A percentile compares a stretch with the other conserved stretches of the same genome.
These are phyloP conservation scores for Chloroceryle inda DNA, from an alignment of 2,797 vertebrate genomes.

Conservation along the genomic window DNA sequence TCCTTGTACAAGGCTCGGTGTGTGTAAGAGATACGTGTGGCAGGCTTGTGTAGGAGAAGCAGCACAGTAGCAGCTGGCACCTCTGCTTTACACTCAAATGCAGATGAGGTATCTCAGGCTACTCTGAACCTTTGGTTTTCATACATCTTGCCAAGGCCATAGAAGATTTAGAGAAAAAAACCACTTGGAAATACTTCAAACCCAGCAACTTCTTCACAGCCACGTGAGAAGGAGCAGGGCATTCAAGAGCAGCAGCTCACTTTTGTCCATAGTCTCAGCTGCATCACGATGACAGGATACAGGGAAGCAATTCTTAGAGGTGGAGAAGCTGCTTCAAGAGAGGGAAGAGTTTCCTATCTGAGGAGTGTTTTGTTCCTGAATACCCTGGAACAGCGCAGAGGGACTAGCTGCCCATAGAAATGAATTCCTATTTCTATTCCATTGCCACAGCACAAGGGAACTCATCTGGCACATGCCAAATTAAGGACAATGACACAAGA, in stretches of 20 bases:
- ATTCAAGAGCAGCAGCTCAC: neutral
- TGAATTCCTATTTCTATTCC: neutral
- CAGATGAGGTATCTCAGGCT: neutral
- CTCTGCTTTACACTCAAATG: neutral
- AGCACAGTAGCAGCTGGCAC: conserved; percentile 27
- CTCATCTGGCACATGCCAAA: neutral
- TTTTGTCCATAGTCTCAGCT: neutral
- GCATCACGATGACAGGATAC: neutral
- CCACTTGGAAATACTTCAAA: conserved; percentile 52
- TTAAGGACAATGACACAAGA: neutral
- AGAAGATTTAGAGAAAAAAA: neutral
- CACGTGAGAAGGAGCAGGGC: neutral
- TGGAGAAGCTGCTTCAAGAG: conserved; percentile 9
- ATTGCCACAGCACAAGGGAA: neutral
- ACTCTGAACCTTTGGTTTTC: neutral
- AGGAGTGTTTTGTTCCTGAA: neutral
- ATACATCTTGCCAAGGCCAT: neutral
- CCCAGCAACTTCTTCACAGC: neutral
- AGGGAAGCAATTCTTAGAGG: neutral
- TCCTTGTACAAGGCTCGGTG: neutral
- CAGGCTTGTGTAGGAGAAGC: neutral
- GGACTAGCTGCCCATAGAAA: neutral
- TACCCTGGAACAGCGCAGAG: neutral
- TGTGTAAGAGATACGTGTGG: neutral
- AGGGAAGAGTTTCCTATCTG: neutral